Percentiles rank a stretch among this genome's conserved stretches.
These are phyloP conservation scores for Nephila pilipes DNA, from an alignment of 1,140 invertebrate genomes.

Conservation along the genomic window DNA sequence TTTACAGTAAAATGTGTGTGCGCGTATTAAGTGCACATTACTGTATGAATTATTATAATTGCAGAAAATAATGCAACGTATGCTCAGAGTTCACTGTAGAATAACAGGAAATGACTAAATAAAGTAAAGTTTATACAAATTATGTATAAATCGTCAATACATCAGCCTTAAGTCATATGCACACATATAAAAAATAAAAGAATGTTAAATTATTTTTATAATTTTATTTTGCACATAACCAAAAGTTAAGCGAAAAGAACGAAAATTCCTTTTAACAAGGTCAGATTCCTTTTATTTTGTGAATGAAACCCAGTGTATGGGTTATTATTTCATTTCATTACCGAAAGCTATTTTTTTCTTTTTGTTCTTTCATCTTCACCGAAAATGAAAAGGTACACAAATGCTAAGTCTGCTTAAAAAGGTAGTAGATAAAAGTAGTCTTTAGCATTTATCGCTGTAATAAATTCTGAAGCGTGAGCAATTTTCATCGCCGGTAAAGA, in stretches of 20 bases:
- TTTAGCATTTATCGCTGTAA: background rate
- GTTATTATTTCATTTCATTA: background rate
- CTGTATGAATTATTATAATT: too few species aligned
- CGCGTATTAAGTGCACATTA: too few species aligned
- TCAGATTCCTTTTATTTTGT: background rate
- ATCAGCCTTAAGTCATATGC: too few species aligned
- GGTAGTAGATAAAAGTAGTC: background rate
- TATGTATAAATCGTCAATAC: too few species aligned
- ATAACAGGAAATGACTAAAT: too few species aligned
- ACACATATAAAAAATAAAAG: too few species aligned
- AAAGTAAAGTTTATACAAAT: too few species aligned
- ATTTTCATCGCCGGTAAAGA: background rate
- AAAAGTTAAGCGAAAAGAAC: background rate
- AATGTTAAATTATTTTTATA: background rate
- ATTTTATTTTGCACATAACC: background rate
- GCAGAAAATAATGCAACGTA: too few species aligned
- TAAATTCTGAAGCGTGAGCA: background rate
- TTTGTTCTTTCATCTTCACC: background rate
- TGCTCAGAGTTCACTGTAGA: too few species aligned
- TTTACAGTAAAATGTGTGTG: too few species aligned
- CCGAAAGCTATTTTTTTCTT: background rate
- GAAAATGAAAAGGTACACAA: background rate
- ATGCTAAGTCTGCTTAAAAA: background rate
- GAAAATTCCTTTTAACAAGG: background rate
- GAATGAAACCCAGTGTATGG: background rate